phyloP scores from a whole-genome alignment of 2,888 invertebrate genomes.

The Hirtodrosophila alboralis region DNA sequence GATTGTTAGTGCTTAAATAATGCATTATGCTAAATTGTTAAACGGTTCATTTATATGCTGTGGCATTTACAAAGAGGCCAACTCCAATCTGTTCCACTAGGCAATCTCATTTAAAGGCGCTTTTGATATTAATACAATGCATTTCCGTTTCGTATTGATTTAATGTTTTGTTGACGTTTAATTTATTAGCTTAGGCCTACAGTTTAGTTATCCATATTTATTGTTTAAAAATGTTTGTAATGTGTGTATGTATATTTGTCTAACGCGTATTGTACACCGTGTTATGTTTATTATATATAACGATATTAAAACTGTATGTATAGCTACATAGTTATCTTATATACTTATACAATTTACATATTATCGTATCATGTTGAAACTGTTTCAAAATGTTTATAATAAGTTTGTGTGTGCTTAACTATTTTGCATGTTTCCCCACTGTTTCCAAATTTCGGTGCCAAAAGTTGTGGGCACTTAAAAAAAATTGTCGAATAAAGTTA shows the following conservation, averaged over 20 bases:
- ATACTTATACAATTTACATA: conserved; percentile 17
- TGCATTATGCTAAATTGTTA: conserved; percentile 16
- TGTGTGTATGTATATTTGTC: conserved; percentile 47
- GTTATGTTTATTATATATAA: conserved; percentile 62
- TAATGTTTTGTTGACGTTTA: conserved; percentile 48
- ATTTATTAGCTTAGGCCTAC: conserved; percentile 41
- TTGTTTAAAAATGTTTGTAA: conserved; percentile 53
- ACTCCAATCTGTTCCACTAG: conserved; percentile 33
- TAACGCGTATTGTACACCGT: conserved; percentile 47
- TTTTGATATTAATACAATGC: conserved; percentile 49
- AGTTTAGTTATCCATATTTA: conserved; percentile 44
- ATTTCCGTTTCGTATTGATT: conserved; percentile 42
- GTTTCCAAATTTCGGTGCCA: conserved; percentile 58
- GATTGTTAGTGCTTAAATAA: conserved; percentile 16
- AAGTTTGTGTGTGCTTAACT: conserved; percentile 35
- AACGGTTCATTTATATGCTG: conserved; percentile 33
- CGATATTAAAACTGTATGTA: conserved; percentile 59
- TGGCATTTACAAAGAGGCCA: conserved; percentile 24
- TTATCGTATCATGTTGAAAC: conserved; percentile 40
- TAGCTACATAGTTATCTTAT: conserved; percentile 54
- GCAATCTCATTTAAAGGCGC: conserved; percentile 63
- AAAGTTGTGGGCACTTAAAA: conserved; percentile 40
- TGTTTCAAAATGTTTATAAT: conserved; percentile 46
- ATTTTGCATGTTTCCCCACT: conserved; percentile 44
- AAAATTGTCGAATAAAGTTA: conserved; percentile 58